A percentile compares a stretch with the other conserved stretches of the same genome.
These are phyloP conservation scores for Drosophila ogumai DNA, from an alignment of 1,140 invertebrate species.

Conservation along the genomic window DNA sequence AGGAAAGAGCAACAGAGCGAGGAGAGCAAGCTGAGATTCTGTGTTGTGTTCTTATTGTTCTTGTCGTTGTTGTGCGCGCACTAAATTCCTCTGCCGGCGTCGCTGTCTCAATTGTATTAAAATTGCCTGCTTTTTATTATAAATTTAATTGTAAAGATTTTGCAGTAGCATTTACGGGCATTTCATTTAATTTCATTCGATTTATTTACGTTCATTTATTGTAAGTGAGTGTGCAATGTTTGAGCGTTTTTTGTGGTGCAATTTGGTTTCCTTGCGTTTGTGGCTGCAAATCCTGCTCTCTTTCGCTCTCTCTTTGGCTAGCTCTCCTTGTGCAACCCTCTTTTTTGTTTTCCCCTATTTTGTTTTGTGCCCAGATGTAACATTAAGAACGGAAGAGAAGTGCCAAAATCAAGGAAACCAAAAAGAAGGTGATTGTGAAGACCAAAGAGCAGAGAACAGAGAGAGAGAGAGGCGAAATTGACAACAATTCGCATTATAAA, in stretches of 20 bases:
- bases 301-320: not conserved
- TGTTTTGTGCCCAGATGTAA: slow-evolving; percentile 42
- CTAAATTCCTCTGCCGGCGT: slow-evolving; percentile 26
- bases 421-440: slow-evolving; percentile 8
- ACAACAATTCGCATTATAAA: not conserved
- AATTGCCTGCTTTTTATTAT: slow-evolving; percentile 36
- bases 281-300: slow-evolving; percentile 23
- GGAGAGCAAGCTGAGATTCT: slow-evolving; percentile 27
- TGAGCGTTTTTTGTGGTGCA: slow-evolving; percentile 6
- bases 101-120: slow-evolving; percentile 67
- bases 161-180: not conserved
- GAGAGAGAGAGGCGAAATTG: not conserved
- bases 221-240: not conserved
- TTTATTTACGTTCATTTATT: slow-evolving; percentile 9
- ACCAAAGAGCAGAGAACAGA: not conserved
- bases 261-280: slow-evolving; percentile 14
- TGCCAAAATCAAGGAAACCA: slow-evolving; percentile 24
- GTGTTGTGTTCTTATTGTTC: slow-evolving; percentile 22
- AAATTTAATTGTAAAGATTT: slow-evolving; percentile 61
- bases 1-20: slow-evolving; percentile 4
- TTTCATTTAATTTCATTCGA: slow-evolving; percentile 14
- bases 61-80: slow-evolving; percentile 25
- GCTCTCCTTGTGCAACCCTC: slow-evolving; percentile 31
- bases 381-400: slow-evolving; percentile 5
- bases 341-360: slow-evolving; percentile 22